phyloP scores from a whole-genome alignment of 2,113 vertebrate species.

The Gnathonemus echidnorhynchus region DNA sequence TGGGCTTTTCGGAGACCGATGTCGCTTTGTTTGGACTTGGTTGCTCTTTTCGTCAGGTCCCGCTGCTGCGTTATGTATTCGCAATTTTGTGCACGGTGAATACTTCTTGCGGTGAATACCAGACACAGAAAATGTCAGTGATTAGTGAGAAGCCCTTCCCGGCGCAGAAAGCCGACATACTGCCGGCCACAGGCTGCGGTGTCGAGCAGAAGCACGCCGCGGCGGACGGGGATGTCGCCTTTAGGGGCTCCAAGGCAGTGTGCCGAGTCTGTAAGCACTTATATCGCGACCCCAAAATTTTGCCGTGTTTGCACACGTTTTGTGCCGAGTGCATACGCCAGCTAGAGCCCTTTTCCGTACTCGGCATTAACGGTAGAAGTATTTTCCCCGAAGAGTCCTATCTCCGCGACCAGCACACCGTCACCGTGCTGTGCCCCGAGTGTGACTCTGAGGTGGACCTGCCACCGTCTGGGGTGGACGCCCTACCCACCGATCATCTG shows the following conservation, averaged over 20 bases:
- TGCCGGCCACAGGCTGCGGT: background rate
- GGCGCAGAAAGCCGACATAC: background rate
- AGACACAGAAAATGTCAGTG: background rate
- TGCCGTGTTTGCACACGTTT: slow-evolving; percentile 82
- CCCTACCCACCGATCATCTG: slow-evolving; percentile 71
- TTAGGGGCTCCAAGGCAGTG: slow-evolving; percentile 43
- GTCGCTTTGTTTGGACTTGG: background rate
- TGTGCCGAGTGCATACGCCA: slow-evolving; percentile 70
- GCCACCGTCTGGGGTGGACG: slow-evolving; percentile 64
- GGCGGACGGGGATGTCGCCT: background rate
- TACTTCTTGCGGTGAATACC: background rate
- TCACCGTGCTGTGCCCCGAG: slow-evolving; percentile 71
- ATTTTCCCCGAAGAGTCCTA: slow-evolving; percentile 26
- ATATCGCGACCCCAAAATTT: slow-evolving; percentile 67
- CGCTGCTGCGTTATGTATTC: background rate
- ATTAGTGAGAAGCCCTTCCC: background rate
- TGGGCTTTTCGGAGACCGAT: background rate
- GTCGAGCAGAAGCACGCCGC: background rate
- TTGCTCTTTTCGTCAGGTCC: background rate
- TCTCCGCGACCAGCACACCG: slow-evolving; percentile 16
- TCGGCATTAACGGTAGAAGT: slow-evolving; percentile 31
- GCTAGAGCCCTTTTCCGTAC: slow-evolving; percentile 61
- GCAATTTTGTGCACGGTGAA: background rate
- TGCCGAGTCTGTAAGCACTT: slow-evolving; percentile 64
- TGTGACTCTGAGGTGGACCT: slow-evolving; percentile 78